These are phyloP conservation scores for Amphiduros pacificus DNA, from an alignment of 2,888 invertebrate genomes.

Conservation along the genomic window DNA sequence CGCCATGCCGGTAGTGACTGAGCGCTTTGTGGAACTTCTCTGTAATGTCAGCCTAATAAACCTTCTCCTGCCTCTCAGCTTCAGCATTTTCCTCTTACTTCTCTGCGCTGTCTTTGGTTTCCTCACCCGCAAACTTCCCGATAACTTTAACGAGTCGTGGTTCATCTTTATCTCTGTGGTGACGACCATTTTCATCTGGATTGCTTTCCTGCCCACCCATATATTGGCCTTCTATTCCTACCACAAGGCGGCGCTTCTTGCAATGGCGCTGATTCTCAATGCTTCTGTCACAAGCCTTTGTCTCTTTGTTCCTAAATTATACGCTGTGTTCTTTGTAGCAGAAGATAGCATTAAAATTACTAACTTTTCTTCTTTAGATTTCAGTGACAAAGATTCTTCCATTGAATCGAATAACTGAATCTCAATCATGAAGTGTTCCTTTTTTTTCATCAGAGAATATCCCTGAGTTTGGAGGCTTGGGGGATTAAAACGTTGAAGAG, in stretches of 20 bases:
- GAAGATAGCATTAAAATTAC: background rate
- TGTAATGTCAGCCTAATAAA: constrained; percentile 36
- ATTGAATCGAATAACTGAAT: no score
- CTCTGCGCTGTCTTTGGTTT: constrained; percentile 26
- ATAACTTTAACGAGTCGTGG: constrained; percentile 31
- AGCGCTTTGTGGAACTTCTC: constrained; percentile 37
- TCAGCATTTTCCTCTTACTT: constrained; percentile 22
- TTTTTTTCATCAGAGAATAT: no score
- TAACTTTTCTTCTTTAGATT: no score
- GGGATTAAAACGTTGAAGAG: no score
- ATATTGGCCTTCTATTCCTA: constrained; percentile 22
- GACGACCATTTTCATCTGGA: constrained; percentile 30
- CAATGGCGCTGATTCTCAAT: constrained; percentile 24
- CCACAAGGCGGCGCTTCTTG: constrained; percentile 24
- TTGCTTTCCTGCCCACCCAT: constrained; percentile 26
- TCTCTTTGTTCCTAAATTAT: constrained; percentile 23
- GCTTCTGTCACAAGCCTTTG: constrained; percentile 19
- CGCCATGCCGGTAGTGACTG: constrained; percentile 25
- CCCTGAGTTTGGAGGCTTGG: no score
- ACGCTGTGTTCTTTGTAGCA: constrained; percentile 23
- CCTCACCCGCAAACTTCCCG: constrained; percentile 26
- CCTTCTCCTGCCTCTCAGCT: constrained; percentile 36
- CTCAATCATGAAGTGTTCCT: no score
- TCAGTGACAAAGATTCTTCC: no score
- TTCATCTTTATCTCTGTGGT: constrained; percentile 29